These are phyloP conservation scores for Drosophila subsilvestris DNA, from an alignment of 2,888 invertebrate species.

Conservation along the genomic window DNA sequence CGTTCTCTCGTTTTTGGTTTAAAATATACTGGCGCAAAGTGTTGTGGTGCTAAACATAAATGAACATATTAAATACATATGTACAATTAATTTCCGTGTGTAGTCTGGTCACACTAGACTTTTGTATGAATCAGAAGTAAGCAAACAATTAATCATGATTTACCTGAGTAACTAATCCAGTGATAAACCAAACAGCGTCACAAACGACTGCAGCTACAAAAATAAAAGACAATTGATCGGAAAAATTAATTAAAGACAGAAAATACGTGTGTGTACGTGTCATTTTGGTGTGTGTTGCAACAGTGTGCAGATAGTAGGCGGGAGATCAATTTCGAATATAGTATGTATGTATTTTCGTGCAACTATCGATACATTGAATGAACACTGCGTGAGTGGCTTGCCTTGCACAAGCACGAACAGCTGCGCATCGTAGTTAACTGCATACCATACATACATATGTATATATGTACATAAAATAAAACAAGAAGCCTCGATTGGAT, in stretches of 20 bases:
- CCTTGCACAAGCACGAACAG: constrained; percentile 1
- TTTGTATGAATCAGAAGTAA: background rate
- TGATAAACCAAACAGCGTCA: background rate
- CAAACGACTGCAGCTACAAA: background rate
- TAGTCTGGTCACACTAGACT: background rate
- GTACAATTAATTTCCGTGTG: background rate
- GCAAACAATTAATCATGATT: background rate
- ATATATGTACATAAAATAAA: background rate
- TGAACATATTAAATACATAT: no score
- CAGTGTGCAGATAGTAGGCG: background rate
- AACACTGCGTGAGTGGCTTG: background rate
- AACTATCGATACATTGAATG: background rate
- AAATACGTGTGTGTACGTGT: no score
- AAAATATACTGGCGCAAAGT: no score
- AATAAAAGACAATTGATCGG: background rate
- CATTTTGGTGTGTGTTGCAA: background rate
- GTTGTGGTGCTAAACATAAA: no score
- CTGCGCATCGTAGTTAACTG: constrained; percentile 1
- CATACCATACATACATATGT: background rate
- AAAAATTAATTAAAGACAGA: background rate
- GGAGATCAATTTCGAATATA: background rate
- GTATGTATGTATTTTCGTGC: background rate
- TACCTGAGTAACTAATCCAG: background rate
- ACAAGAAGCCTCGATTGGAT: background rate
- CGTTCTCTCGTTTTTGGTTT: no score